Conservation (phyloP, 2,113 vertebrate species). For the Phocoena phocoena region DNA sequence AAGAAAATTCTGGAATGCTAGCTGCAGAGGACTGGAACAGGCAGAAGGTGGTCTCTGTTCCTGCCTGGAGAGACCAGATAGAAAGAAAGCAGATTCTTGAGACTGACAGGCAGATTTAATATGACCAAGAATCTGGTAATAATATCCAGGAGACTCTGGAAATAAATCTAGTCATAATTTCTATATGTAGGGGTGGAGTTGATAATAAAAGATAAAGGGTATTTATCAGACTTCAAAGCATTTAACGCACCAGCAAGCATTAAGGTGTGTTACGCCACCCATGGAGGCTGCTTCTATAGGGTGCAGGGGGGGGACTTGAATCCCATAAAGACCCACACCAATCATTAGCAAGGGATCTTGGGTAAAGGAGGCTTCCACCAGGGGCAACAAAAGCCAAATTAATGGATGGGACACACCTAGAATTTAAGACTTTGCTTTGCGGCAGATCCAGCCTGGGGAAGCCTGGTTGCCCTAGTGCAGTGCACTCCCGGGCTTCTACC, state of each 20-base stretch:
- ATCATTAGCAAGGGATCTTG: background rate
- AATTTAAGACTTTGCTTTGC: too few relatives aligned
- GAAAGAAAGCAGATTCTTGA: background rate
- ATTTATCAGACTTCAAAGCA: background rate
- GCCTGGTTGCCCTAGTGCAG: background rate
- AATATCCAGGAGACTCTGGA: background rate
- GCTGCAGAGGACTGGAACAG: background rate
- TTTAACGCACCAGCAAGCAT: too few relatives aligned
- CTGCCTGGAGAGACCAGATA: background rate
- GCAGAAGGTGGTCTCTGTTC: background rate
- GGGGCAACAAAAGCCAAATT: fast-evolving
- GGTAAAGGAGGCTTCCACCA: background rate
- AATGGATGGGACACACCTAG: fast-evolving
- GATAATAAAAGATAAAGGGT: background rate
- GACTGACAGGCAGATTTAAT: background rate
- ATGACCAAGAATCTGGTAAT: background rate
- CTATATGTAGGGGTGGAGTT: background rate
- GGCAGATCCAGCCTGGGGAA: background rate
- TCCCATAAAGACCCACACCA: background rate
- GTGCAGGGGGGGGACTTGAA: background rate
- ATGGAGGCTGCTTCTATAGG: fast-evolving
- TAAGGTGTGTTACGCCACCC: fast-evolving
- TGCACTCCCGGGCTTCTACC: background rate
- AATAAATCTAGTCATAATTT: background rate
- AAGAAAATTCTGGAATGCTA: background rate